A percentile compares a stretch with the other conserved stretches of the same genome.
Conservation (phyloP, 2,888 invertebrate species). For the Plagodis dolabraria region DNA sequence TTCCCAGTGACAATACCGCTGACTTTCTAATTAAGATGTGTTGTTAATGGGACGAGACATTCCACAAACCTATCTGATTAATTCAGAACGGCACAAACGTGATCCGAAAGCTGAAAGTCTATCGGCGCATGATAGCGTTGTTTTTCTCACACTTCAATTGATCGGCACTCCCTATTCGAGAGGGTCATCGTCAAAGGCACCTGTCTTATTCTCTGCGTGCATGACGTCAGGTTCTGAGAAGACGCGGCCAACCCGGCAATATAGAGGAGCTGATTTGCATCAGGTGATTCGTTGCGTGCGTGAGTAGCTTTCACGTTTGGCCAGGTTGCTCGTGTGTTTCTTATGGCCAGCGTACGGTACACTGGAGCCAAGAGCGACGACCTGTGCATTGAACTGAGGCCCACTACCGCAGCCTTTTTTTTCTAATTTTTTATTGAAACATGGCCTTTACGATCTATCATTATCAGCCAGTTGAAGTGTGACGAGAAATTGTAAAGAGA, state of each 20-base stretch:
- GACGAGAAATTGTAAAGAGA: conserved; percentile 22
- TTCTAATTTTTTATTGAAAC: conserved; percentile 53
- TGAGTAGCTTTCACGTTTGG: conserved; percentile 60
- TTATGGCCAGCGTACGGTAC: conserved; percentile 79
- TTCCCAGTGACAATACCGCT: no score
- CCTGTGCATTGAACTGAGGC: conserved; percentile 78
- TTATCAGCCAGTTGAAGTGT: conserved; percentile 20
- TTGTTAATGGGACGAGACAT: background rate
- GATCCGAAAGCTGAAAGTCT: conserved; percentile 10
- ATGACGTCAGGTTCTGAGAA: conserved; percentile 72
- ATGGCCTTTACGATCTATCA: conserved; percentile 43
- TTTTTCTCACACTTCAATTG: conserved; percentile 23
- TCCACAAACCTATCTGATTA: conserved; percentile 1
- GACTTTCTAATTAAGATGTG: no score
- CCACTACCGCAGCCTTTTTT: conserved; percentile 66
- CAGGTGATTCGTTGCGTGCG: conserved; percentile 52
- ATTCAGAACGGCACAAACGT: conserved; percentile 5
- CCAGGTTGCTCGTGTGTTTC: conserved; percentile 68
- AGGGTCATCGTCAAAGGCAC: conserved; percentile 65
- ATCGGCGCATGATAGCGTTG: conserved; percentile 7
- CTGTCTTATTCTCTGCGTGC: conserved; percentile 72
- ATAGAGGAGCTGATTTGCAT: conserved; percentile 61
- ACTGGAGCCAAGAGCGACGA: conserved; percentile 68
- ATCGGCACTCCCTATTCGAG: conserved; percentile 44
- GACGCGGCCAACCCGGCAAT: conserved; percentile 54